Percentiles rank a stretch among this genome's conserved stretches.
Conservation (phyloP, 2,888 invertebrate genomes). For the Auanema freiburgensis region DNA sequence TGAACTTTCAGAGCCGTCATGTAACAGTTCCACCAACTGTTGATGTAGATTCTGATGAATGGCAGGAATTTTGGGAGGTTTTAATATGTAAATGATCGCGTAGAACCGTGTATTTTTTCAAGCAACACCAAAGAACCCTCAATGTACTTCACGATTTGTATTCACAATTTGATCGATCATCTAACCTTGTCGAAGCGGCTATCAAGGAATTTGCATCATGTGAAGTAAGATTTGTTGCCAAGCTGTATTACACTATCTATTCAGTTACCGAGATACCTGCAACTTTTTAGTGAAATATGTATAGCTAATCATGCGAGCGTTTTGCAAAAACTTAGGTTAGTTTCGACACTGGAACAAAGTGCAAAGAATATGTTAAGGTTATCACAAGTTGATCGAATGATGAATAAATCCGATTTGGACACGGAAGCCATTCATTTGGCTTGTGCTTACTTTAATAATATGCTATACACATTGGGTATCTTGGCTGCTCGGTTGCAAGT, state of each 20-base stretch:
- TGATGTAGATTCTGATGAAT: not conserved
- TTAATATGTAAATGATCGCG: not conserved
- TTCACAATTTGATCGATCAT: conserved; percentile 25
- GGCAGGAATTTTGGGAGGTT: not conserved
- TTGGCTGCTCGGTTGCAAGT: conserved; percentile 50
- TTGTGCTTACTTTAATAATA: conserved; percentile 43
- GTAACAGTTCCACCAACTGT: not conserved
- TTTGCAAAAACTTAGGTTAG: conserved; percentile 24
- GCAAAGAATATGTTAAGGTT: conserved; percentile 5
- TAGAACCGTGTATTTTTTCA: not conserved
- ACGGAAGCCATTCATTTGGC: conserved; percentile 36
- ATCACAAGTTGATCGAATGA: conserved; percentile 30
- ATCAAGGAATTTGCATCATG: too few relatives aligned
- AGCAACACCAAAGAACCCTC: conserved; percentile 24
- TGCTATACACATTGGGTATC: conserved; percentile 55
- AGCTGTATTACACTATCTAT: conserved; percentile 6
- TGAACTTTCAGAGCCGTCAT: not conserved
- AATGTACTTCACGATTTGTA: conserved; percentile 36
- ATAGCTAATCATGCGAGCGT: conserved; percentile 20
- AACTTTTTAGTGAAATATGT: conserved; percentile 27
- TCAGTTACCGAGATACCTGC: conserved; percentile 33
- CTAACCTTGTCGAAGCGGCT: not conserved
- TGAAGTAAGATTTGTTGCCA: too few relatives aligned
- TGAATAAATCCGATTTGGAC: conserved; percentile 15
- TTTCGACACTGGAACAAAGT: not conserved